phyloP scores from a whole-genome alignment of 2,797 vertebrate genomes.

The Sorex maritimensis region DNA sequence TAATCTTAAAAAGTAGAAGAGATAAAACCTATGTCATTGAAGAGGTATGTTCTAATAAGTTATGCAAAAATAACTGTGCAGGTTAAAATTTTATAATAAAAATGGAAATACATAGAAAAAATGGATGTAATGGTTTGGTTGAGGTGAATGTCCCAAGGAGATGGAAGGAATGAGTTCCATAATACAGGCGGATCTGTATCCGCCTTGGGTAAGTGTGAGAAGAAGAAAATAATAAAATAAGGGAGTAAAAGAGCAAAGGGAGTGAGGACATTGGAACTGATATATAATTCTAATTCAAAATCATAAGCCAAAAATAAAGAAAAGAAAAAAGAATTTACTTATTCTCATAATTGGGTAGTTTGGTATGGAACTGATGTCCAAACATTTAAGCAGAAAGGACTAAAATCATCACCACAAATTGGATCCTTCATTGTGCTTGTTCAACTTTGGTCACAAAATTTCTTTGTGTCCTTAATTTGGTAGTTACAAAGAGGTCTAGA shows the following conservation, averaged over 20 bases:
- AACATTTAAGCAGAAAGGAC: neutral
- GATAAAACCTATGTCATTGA: neutral
- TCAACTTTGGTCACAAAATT: neutral
- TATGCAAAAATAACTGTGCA: too few species aligned
- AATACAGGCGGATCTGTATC: neutral
- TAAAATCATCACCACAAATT: neutral
- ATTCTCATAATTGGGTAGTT: neutral
- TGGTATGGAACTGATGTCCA: neutral
- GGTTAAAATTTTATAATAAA: too few species aligned
- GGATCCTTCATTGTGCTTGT: neutral
- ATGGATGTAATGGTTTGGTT: too few species aligned
- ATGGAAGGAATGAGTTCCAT: neutral
- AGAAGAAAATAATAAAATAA: constrained; percentile 19
- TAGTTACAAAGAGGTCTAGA: neutral
- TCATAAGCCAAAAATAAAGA: neutral
- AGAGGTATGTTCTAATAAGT: too few species aligned
- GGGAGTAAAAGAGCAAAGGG: neutral
- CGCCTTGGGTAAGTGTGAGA: neutral
- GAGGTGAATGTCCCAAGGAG: neutral
- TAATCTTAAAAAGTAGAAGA: neutral
- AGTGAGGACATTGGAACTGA: neutral
- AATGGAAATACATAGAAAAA: too few species aligned
- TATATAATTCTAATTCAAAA: constrained; percentile 10
- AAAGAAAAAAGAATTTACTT: neutral
- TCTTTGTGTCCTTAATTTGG: neutral